Conservation (phyloP, 2,797 vertebrate species). For the Danio kyathit region DNA sequence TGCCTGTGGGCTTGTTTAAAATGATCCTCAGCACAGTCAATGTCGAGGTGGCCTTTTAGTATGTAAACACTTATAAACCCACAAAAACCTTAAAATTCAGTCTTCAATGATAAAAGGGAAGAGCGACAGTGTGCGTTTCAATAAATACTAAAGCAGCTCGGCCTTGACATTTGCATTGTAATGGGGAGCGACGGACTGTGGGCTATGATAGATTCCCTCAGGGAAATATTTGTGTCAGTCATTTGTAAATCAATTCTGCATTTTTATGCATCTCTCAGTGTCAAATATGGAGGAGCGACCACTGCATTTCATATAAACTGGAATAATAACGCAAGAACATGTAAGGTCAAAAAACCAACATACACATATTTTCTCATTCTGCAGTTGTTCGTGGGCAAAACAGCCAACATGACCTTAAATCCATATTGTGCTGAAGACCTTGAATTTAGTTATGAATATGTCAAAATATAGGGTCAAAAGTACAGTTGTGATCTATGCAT, state of each 20-base stretch:
- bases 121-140: slow-evolving; percentile 13
- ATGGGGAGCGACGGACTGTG: slow-evolving; percentile 44
- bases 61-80: background rate
- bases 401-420: slow-evolving; percentile 25
- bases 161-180: slow-evolving; percentile 55
- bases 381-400: slow-evolving; percentile 8
- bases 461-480: slow-evolving; percentile 32
- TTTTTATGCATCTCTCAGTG: slow-evolving; percentile 53
- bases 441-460: slow-evolving; percentile 40
- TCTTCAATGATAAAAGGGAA: background rate
- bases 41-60: slow-evolving; percentile 6
- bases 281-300: slow-evolving; percentile 27
- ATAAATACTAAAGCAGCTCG: slow-evolving; percentile 38
- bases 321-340: slow-evolving; percentile 48
- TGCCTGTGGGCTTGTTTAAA: slow-evolving; percentile 11
- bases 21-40: background rate
- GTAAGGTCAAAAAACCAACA: background rate
- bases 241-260: slow-evolving; percentile 64
- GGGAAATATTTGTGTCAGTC: slow-evolving; percentile 58
- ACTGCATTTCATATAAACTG: slow-evolving; percentile 45
- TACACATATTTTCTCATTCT: slow-evolving; percentile 41
- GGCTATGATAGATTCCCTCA: slow-evolving; percentile 53
- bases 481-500: slow-evolving; percentile 29
- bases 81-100: background rate
- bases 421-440: slow-evolving; percentile 36